Percentiles rank a stretch among this genome's conserved stretches.
Evolutionary conservation across 2,888 invertebrate species (phyloP).

Genomic region (Drosophila greeni): DNA sequence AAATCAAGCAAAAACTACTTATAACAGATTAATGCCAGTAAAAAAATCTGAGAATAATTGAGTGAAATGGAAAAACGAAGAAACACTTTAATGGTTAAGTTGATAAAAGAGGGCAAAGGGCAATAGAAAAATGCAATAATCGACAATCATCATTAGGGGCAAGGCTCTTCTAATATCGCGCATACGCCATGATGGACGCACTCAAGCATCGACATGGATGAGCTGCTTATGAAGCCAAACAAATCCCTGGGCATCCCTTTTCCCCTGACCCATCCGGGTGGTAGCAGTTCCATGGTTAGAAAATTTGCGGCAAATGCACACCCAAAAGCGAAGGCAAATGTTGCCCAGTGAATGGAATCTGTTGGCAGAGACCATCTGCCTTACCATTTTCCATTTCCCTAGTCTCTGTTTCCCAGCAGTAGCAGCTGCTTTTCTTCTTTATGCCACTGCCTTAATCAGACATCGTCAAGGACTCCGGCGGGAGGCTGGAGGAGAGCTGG

Average conservation of each 20-base stretch:
- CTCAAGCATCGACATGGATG: slow-evolving; percentile 1
- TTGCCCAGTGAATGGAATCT: slow-evolving; percentile 3
- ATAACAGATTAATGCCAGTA: not conserved
- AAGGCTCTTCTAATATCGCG: slow-evolving; percentile 4
- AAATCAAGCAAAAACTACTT: not conserved
- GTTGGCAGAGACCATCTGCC: not conserved
- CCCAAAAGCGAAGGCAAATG: not conserved
- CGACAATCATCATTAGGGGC: slow-evolving; percentile 8
- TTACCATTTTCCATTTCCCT: not conserved
- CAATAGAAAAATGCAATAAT: not conserved
- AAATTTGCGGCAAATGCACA: slow-evolving; percentile 18
- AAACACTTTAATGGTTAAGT: not conserved
- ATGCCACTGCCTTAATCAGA: slow-evolving; percentile 38
- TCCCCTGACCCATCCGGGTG: not conserved
- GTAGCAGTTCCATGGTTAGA: slow-evolving; percentile 8
- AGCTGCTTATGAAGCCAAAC: slow-evolving; percentile 28
- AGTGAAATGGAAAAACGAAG: not conserved
- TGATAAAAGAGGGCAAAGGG: not conserved
- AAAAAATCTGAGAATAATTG: too few relatives aligned
- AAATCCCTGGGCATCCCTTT: not conserved
- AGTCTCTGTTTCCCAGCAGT: slow-evolving; percentile 1
- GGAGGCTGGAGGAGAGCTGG: slow-evolving; percentile 3
- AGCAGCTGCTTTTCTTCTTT: slow-evolving; percentile 26
- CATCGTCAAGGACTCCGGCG: slow-evolving; percentile 36
- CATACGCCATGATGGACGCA: slow-evolving; percentile 12